Evolutionary conservation across 2,888 invertebrate species (phyloP).

Genomic region (Ectemnius lituratus): DNA sequence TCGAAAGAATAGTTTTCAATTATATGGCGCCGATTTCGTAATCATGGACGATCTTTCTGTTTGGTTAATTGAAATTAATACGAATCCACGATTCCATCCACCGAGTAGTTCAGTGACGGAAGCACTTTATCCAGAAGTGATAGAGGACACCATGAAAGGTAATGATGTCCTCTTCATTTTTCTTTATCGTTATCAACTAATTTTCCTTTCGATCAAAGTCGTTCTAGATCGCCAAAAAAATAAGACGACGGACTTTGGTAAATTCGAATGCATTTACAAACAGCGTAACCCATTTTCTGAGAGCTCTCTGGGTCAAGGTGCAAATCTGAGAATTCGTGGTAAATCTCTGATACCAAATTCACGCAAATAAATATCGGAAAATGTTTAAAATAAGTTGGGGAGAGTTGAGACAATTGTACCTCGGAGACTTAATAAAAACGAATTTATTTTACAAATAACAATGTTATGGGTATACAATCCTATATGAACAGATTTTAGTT

Average conservation of each 20-base stretch:
- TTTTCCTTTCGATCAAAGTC: constrained; percentile 35
- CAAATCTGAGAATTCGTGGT: constrained; percentile 52
- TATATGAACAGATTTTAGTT: constrained; percentile 55
- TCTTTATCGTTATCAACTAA: not conserved
- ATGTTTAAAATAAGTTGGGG: no score
- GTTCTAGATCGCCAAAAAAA: constrained; percentile 49
- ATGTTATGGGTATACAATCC: constrained; percentile 65
- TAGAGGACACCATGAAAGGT: constrained; percentile 58
- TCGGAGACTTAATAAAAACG: constrained; percentile 59
- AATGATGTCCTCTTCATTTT: not conserved
- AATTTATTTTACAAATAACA: constrained; percentile 72
- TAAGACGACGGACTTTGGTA: constrained; percentile 35
- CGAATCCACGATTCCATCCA: constrained; percentile 53
- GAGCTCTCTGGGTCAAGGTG: constrained; percentile 47
- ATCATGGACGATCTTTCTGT: constrained; percentile 57
- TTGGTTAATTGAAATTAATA: constrained; percentile 58
- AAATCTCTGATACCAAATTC: constrained; percentile 33
- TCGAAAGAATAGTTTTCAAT: constrained; percentile 57
- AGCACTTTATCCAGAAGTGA: constrained; percentile 55
- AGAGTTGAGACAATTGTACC: not conserved
- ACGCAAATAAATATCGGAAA: not conserved
- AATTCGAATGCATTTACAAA: constrained; percentile 57
- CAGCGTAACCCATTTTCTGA: constrained; percentile 48
- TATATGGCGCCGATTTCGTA: constrained; percentile 58
- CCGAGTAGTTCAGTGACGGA: constrained; percentile 55